Base-by-base conservation (phyloP, 2,113 vertebrate genomes). In the Corythornis madagascariensis region DNA sequence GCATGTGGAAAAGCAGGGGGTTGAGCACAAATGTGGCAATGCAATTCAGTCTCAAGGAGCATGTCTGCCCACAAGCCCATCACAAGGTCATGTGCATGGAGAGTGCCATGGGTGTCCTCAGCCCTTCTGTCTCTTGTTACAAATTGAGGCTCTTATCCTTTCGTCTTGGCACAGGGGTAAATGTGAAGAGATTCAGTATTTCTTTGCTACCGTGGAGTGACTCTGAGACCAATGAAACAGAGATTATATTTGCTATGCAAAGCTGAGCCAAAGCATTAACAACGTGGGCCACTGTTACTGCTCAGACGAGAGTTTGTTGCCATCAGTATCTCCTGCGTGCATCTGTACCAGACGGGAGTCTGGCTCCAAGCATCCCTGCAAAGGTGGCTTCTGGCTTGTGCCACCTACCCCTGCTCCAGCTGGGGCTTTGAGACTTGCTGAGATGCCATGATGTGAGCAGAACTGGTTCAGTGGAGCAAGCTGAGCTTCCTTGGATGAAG, bases 281-380 rank as follows among this genome's bases (percentile, higher is more conserved):
- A 18, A 60, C 18, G 33, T n/a, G 52, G 81, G 69, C 20, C 7
- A 10, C 12, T 31, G 7, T 29, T 48, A 17, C 29, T n/a, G 17
- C n/a, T 69, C 5, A 2, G 56, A 71, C 47, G 13, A 48, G 0
- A 13, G 24, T 59, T 57, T 17, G 40, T 15, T 59, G 64, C 40
- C 38, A 22, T 31, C 8, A 0, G 10, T 31, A 10, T 7, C 12
- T 35, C 19, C 50, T 8, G 1, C 5, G 18, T 1, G 2, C 11
- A 13, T 50, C 31, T 2, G 29, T 16, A 15, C 21, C 7, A 15
- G 53, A 28, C 0, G 1, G 79, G 10, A 64, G 43, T 60, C 33
- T 8, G 31, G 25, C 69, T 70, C 63, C 7, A 8, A 53, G 16
- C 19, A 19, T 33, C 57, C 43, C 64, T 40, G 26, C 28, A 9